phyloP scores from a whole-genome alignment of 2,113 vertebrate genomes.

The Anolis sagrei region DNA sequence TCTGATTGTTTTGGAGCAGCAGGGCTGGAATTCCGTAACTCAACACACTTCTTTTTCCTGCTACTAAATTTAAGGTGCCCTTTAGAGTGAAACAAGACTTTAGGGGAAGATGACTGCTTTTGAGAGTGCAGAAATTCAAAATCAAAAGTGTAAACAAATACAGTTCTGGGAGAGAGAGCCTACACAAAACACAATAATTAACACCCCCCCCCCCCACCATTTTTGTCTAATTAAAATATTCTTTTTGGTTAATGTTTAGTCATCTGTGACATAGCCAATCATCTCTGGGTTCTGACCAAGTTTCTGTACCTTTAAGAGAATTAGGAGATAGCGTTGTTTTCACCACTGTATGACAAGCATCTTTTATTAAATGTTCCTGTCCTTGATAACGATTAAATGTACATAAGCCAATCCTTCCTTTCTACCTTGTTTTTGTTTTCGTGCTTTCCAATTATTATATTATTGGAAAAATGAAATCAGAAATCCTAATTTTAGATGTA shows the following conservation, averaged over 20 bases:
- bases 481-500: too few species aligned
- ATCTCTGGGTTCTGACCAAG: background rate
- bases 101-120: conserved; percentile 32
- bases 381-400: too few species aligned
- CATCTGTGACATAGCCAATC: background rate
- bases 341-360: too few species aligned
- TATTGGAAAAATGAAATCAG: too few species aligned
- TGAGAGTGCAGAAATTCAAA: conserved; percentile 40
- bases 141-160: conserved; percentile 52
- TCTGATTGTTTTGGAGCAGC: conserved; percentile 85
- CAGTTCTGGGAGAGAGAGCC: background rate
- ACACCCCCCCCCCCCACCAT: too few species aligned
- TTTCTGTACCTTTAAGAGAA: background rate
- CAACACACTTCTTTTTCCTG: conserved; percentile 78
- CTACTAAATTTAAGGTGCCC: conserved; percentile 81
- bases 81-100: conserved; percentile 59
- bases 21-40: conserved; percentile 67
- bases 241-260: background rate
- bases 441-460: too few species aligned
- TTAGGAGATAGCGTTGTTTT: background rate
- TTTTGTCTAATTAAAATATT: background rate
- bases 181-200: background rate
- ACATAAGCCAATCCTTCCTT: too few species aligned
- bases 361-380: too few species aligned
- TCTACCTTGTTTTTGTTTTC: too few species aligned